Base-by-base conservation (phyloP, 2,888 invertebrate genomes). In the Podabrus alpinus region DNA sequence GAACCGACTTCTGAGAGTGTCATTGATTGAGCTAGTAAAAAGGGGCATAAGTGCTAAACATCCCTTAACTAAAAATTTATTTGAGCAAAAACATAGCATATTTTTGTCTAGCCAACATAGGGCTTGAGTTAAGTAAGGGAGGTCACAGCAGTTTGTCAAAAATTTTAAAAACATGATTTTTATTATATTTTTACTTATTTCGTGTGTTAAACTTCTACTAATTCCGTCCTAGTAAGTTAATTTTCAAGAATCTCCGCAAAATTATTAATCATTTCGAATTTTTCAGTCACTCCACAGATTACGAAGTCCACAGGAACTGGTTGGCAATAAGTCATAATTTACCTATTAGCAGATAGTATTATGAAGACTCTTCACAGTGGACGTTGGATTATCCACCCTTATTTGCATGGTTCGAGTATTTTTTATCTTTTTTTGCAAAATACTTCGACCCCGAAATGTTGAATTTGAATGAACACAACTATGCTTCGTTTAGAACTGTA, bases 291-390 rank as follows among this genome's bases (percentile, higher is more conserved):
- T 98, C 98, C 3, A 98, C 98, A 17, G 98, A 99, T 87, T 98
- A 98, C 87, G 97, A 99, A 89, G 99, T 99, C 0, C 99, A 99
- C 85, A 91, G 99, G 78, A 99, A 99, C 87, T 99, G 99, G 99
- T 87, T 99, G 81, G 98, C 99, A 0, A 93, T 99, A 71, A 98
- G 98, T 0, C 91, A 95, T 84, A 94, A 92, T 86, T 88, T 95
- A 77, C 94, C 96, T 0, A 75, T 95, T 15, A 89, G 90, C 29
- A 88, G 94, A 84, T 98, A 98, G 98, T 98, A 98, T 85, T 90
- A 91, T 83, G 97, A 97, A 82, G 86, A 89, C 5, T 95, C 94
- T 3, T 99, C 99, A 69, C 92, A 96, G 91, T 99, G 99, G 99
- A 99, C 99, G 0, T 88, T 99, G 76, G 99, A 99, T 88, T 99